Base-by-base conservation (phyloP, 2,113 vertebrate species). In the Perccottus glenii region DNA sequence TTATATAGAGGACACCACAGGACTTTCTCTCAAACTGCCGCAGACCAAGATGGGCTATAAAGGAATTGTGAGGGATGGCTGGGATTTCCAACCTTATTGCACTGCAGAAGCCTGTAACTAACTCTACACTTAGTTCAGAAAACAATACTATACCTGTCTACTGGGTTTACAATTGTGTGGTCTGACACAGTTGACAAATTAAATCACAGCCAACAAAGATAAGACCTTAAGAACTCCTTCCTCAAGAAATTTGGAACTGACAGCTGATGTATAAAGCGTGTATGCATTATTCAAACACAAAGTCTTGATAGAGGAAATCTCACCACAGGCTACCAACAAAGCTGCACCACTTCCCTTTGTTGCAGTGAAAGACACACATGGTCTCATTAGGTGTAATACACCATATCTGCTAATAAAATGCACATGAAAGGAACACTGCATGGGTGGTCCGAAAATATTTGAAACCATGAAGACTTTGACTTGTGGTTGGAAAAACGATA, bases 371-470 rank as follows among this genome's bases (percentile, higher is more conserved):
- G 40, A 49, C 47, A 58, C 49, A 50, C 65, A 38, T 60, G 27
- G 46, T 70, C 71, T 87, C 75, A 73, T 83, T 80, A 80, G 46
- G 10, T 10, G 76, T 15, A n/a, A n/a, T n/a, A n/a, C 19, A 27
- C 50, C 44, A 63, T 33, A 15, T 50, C 59, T 42, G 61, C 44
- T 32, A 53, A 51, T 14, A 58, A 70, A 83, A 48, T 4, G 60
- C 36, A 71, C 52, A 80, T 27, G 45, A 72, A 79, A 77, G 60
- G 47, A 63, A 6, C 60, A 5, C 78, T 8, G 38, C 38, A 52
- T 52, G 3, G 80, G 84, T 81, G 85, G 82, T 82, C 78, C 65
- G 55, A 70, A 67, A 71, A 69, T 58, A 64, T 14, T 55, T 36
- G 53, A 58, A 57, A 14, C 63, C 59, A 57, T 50, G 51, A 67